These are phyloP conservation scores for Deroplatys truncata DNA, from an alignment of 2,888 invertebrate species.

Conservation along the genomic window DNA sequence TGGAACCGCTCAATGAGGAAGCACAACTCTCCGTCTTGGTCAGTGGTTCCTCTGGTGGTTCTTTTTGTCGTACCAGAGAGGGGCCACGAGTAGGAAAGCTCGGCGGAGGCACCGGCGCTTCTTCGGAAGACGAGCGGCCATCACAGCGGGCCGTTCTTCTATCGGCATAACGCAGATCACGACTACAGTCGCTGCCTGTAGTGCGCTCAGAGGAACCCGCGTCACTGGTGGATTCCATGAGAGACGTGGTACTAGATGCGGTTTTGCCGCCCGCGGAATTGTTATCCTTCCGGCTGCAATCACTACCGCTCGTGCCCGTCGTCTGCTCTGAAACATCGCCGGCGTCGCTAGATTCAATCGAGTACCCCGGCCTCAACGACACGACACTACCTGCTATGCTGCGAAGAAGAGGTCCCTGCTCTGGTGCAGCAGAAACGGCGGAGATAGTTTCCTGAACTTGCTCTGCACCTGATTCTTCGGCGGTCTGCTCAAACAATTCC, in stretches of 20 bases:
- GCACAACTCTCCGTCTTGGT: conserved; percentile 39
- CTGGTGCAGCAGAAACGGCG: not conserved
- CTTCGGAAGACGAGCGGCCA: conserved; percentile 59
- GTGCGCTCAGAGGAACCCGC: not conserved
- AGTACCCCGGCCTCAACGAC: conserved; percentile 57
- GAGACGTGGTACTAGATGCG: conserved; percentile 57
- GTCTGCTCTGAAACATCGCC: conserved; percentile 53
- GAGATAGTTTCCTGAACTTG: not conserved
- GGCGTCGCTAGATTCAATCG: conserved; percentile 64
- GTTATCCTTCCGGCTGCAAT: conserved; percentile 50
- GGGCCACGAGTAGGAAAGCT: not conserved
- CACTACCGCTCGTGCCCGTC: conserved; percentile 54
- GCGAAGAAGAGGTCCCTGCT: not conserved
- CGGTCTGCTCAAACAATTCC: not conserved
- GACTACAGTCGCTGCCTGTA: conserved; percentile 57
- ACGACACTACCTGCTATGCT: conserved; percentile 1
- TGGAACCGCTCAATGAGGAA: conserved; percentile 41
- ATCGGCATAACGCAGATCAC: conserved; percentile 43
- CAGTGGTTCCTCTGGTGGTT: conserved; percentile 48
- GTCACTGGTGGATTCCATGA: conserved; percentile 39
- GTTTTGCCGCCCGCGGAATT: conserved; percentile 52
- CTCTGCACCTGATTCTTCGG: not conserved
- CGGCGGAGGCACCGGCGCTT: conserved; percentile 47
- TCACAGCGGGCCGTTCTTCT: conserved; percentile 48
- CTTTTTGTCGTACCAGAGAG: conserved; percentile 38